These are phyloP conservation scores for Leptopilina clavipes DNA, from an alignment of 1,140 invertebrate genomes.

Conservation along the genomic window DNA sequence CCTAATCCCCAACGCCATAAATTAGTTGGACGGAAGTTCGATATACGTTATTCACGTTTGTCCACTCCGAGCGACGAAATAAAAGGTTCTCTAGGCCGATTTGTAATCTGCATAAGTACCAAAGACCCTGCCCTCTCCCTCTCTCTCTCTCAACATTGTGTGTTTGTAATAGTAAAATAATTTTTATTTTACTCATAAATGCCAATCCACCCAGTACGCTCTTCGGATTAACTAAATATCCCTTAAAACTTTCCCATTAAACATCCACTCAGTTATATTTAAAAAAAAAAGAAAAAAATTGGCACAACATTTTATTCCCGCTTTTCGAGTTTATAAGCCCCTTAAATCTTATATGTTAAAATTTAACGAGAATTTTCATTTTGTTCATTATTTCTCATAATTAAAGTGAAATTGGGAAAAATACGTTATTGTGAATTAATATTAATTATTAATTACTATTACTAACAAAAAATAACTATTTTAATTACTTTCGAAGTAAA, in stretches of 20 bases:
- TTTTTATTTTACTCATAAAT: constrained; percentile 7
- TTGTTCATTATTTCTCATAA: too few relatives aligned
- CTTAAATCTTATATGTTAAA: too few relatives aligned
- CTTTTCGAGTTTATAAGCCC: too few relatives aligned
- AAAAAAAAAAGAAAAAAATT: too few relatives aligned
- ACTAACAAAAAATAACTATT: too few relatives aligned
- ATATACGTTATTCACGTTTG: constrained; percentile 66
- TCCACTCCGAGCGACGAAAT: constrained; percentile 54
- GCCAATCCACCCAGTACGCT: not conserved
- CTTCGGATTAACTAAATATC: not conserved
- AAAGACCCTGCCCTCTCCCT: not conserved
- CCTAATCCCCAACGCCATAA: constrained; percentile 67
- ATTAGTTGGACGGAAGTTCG: constrained; percentile 61
- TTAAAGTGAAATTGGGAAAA: too few relatives aligned
- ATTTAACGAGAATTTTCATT: too few relatives aligned
- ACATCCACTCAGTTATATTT: not conserved
- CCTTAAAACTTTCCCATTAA: not conserved
- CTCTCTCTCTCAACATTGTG: not conserved
- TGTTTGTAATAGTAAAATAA: not conserved
- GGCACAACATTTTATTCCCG: too few relatives aligned
- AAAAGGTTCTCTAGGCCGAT: constrained; percentile 46
- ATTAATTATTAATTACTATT: too few relatives aligned
- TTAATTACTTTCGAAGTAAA: too few relatives aligned
- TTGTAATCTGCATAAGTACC: constrained; percentile 34
- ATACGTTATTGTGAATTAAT: too few relatives aligned